A percentile compares a stretch with the other conserved stretches of the same genome.
phyloP scores from a whole-genome alignment of 2,888 invertebrate species.

The Hypolimnas misippus region DNA sequence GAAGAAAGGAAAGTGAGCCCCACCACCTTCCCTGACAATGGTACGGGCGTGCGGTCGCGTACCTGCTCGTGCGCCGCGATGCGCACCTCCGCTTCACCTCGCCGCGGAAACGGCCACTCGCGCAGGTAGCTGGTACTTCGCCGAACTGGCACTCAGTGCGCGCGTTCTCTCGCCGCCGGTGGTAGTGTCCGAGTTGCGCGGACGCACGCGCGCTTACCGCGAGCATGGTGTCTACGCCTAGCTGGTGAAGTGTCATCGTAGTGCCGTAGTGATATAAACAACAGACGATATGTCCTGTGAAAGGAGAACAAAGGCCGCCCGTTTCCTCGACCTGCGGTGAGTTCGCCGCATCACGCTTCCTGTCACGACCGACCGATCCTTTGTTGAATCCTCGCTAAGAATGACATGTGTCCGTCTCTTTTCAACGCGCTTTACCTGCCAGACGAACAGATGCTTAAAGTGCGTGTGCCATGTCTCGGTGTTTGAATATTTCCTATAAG shows the following conservation, averaged over 20 bases:
- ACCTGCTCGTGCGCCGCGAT: constrained; percentile 70
- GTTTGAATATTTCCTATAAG: constrained; percentile 44
- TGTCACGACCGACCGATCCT: constrained; percentile 70
- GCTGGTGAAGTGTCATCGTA: constrained; percentile 75
- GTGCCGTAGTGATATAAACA: constrained; percentile 69
- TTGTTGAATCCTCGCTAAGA: constrained; percentile 73
- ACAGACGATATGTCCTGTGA: constrained; percentile 81
- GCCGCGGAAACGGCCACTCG: constrained; percentile 63
- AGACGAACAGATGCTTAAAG: constrained; percentile 57
- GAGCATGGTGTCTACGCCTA: constrained; percentile 72
- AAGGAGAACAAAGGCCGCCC: constrained; percentile 80
- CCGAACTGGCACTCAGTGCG: constrained; percentile 73
- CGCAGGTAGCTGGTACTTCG: constrained; percentile 71
- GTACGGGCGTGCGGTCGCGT: constrained; percentile 47
- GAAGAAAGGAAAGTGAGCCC: constrained; percentile 36
- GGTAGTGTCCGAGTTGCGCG: constrained; percentile 80
- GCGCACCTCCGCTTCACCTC: constrained; percentile 78
- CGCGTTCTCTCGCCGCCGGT: constrained; percentile 81
- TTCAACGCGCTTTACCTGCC: constrained; percentile 67
- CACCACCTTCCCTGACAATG: constrained; percentile 51
- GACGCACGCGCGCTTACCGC: constrained; percentile 66
- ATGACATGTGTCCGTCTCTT: constrained; percentile 76
- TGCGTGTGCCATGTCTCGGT: constrained; percentile 57
- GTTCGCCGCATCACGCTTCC: constrained; percentile 71
- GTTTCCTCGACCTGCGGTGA: constrained; percentile 83